A percentile compares a stretch with the other conserved stretches of the same genome.
Evolutionary conservation across 2,888 invertebrate species (phyloP).

Genomic region (Clanis bilineata): DNA sequence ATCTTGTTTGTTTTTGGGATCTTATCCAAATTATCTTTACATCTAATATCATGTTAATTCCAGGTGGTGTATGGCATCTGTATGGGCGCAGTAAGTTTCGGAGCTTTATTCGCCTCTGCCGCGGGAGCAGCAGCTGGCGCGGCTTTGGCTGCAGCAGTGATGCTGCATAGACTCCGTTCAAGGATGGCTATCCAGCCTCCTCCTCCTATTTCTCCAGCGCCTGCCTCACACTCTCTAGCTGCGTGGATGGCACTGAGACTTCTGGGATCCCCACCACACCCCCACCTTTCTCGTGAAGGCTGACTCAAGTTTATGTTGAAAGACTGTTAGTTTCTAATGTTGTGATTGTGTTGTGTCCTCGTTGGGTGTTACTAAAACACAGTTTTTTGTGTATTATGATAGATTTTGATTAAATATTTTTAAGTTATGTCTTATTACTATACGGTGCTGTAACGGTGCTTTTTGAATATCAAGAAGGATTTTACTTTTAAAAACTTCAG

Average conservation of each 20-base stretch:
- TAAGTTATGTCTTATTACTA: background rate
- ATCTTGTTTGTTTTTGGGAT: background rate
- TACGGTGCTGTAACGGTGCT: background rate
- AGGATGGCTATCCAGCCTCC: slow-evolving; percentile 84
- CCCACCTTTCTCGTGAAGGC: slow-evolving; percentile 61
- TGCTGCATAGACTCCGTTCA: slow-evolving; percentile 90
- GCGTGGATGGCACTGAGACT: slow-evolving; percentile 88
- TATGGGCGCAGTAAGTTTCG: slow-evolving; percentile 94
- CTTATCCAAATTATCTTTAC: background rate
- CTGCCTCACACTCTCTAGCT: slow-evolving; percentile 85
- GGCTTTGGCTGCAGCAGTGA: slow-evolving; percentile 91
- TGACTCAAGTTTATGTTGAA: slow-evolving; percentile 33
- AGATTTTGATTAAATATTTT: too few species aligned
- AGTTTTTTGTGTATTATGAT: background rate
- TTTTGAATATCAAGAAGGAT: background rate
- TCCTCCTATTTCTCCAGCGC: slow-evolving; percentile 67
- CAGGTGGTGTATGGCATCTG: slow-evolving; percentile 94
- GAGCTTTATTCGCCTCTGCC: slow-evolving; percentile 92
- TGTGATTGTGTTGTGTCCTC: background rate
- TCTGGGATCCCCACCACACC: slow-evolving; percentile 75
- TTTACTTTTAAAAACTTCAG: background rate
- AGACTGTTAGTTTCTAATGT: slow-evolving; percentile 19
- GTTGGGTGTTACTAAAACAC: background rate
- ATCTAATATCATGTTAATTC: background rate
- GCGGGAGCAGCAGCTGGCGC: slow-evolving; percentile 94